Conservation (phyloP, 2,113 vertebrate genomes). For the Crotalus tigris region DNA sequence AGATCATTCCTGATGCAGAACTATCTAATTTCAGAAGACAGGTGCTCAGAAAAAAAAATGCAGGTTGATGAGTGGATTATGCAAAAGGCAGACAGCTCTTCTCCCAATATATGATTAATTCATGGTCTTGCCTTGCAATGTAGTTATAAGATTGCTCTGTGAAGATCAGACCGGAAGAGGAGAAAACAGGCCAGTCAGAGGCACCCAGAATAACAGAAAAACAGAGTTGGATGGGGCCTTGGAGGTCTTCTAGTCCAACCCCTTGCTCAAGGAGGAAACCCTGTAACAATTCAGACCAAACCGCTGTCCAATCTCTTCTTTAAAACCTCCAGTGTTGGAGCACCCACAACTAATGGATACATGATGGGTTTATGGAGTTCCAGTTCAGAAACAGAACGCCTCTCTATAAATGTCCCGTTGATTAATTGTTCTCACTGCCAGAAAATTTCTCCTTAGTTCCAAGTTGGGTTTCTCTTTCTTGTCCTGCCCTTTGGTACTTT, state of each 20-base stretch:
- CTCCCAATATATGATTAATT: neutral
- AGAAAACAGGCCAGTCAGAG: neutral
- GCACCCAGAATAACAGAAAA: neutral
- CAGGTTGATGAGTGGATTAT: neutral
- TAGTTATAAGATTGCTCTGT: neutral
- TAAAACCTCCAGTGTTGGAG: too few relatives aligned
- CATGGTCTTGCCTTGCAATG: neutral
- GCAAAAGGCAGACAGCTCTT: neutral
- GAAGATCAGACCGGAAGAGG: neutral
- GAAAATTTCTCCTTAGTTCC: too few relatives aligned
- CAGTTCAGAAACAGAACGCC: neutral
- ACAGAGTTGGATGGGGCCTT: too few relatives aligned
- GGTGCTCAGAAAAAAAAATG: neutral
- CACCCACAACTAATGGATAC: neutral
- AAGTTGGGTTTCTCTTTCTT: too few relatives aligned
- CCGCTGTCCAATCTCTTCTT: too few relatives aligned
- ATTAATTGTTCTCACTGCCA: too few relatives aligned
- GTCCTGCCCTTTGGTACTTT: too few relatives aligned
- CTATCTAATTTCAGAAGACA: neutral
- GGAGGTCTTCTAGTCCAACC: too few relatives aligned
- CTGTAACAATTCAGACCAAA: too few relatives aligned
- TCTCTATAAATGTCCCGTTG: neutral
- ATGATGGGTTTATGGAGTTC: neutral
- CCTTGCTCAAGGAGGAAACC: too few relatives aligned
- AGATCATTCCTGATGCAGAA: neutral